Evolutionary conservation across 2,113 vertebrate genomes (phyloP), one percentile per base, ranked within the genome.

Genomic region (Sprattus sprattus): DNA sequence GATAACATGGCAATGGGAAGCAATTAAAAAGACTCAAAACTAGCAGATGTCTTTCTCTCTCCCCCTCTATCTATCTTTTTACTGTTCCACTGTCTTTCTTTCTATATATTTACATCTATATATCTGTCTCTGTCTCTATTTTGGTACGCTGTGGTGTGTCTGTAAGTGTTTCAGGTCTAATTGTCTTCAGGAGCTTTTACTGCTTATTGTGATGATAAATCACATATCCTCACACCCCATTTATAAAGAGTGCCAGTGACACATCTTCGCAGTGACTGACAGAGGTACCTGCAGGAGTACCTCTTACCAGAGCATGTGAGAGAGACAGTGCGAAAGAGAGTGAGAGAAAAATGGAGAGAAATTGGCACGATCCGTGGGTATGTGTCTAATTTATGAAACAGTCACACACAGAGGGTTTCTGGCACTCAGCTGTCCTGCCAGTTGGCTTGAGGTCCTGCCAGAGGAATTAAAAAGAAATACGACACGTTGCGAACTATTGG

Each of bases 381-480:
- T 71, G 64, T 32, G 64, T 71, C 64, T 71, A 71, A 71, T 71
- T 71, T 71, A 25, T 71, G 64, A 71, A 71, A 71, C 64, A 32
- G 64, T 25, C 64, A 25, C 28, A 71, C 64, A 71, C n/a, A 25
- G 3, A 71, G 10, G 28, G 64, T 71, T 25, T 71, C 64, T 71
- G 15, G 64, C 64, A 71, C 25, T 25, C 64, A 71, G 64, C 64
- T 71, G 64, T 71, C 64, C 64, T 28, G 64, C 64, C 64, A 71
- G 64, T 71, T 71, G 64, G 64, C 64, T 28, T 71, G n/a, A 71
- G 64, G 64, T 71, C 15, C 64, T 28, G 64, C 64, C 64, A 32
- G 25, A 71, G 64, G 64, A 71, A 71, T 71, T 71, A 25, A 71
- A 71, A 71, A 71, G 64, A 71, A 71, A 71, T 71, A 71, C 32